Conservation (phyloP, 2,888 invertebrate species). For the Mimumesa dahlbomi region DNA sequence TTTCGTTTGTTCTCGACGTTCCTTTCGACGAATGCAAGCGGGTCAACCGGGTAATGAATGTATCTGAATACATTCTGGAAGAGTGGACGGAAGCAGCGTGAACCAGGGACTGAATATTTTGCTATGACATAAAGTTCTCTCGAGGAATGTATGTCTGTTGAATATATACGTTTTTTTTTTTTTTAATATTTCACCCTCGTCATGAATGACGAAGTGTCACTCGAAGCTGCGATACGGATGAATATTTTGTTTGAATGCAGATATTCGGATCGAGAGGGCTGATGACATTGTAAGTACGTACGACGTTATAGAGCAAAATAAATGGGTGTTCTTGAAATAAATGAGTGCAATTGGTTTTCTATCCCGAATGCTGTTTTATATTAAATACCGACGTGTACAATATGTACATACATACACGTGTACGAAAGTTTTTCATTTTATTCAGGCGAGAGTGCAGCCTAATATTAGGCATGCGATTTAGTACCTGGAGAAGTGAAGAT, state of each 20-base stretch:
- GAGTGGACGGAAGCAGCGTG: not conserved
- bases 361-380: no score
- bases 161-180: not conserved
- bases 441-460: no score
- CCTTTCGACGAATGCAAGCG: not conserved
- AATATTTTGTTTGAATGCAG: not conserved
- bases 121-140: not conserved
- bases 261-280: no score
- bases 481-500: no score
- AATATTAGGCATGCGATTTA: no score
- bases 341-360: no score
- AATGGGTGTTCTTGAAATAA: no score
- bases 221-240: not conserved
- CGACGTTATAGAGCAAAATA: no score
- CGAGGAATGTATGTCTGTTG: not conserved
- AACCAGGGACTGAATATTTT: not conserved
- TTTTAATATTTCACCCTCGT: not conserved
- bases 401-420: no score
- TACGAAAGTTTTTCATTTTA: no score
- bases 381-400: no score
- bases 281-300: no score
- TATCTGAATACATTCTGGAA: constrained; percentile 6
- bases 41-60: constrained; percentile 32
- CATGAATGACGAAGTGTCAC: not conserved
- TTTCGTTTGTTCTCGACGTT: not conserved